Percentiles rank a stretch among this genome's conserved stretches.
Evolutionary conservation across 1,140 invertebrate genomes (phyloP).

Genomic region (Nasonia vitripennis): DNA sequence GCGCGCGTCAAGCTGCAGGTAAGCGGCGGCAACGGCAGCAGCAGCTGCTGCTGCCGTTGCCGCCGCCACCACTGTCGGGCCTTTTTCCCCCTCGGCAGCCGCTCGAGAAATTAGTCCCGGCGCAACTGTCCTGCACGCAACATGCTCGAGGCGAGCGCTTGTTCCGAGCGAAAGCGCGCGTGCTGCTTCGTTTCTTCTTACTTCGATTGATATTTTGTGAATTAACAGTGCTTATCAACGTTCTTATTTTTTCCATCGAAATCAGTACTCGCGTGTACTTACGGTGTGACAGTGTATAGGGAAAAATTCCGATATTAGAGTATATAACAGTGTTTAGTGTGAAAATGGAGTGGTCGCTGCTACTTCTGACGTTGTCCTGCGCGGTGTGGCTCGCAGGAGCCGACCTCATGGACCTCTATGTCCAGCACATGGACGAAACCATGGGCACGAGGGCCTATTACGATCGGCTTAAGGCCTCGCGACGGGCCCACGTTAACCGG

Average conservation of each 20-base stretch:
- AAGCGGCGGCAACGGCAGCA: constrained; percentile 60
- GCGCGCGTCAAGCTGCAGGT: constrained; percentile 32
- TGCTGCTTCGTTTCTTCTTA: background rate
- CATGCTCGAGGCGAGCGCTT: constrained; percentile 56
- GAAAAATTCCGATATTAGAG: constrained; percentile 22
- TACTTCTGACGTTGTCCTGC: constrained; percentile 14
- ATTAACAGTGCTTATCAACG: too few species aligned
- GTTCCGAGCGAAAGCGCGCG: background rate
- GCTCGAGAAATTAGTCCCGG: constrained; percentile 73
- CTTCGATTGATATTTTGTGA: background rate
- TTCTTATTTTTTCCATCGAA: too few species aligned
- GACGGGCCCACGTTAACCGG: constrained; percentile 53
- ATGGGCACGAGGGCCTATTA: constrained; percentile 63
- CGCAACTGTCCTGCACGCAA: constrained; percentile 72
- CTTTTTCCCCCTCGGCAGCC: constrained; percentile 57
- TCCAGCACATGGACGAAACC: constrained; percentile 72
- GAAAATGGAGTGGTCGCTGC: constrained; percentile 62
- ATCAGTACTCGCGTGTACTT: background rate
- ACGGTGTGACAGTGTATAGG: background rate
- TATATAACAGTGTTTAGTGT: background rate
- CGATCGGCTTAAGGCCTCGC: background rate
- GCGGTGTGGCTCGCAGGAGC: constrained; percentile 57
- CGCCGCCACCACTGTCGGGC: constrained; percentile 6
- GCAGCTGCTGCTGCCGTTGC: constrained; percentile 55
- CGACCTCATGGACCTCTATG: constrained; percentile 71